Base-by-base conservation (phyloP, 2,797 vertebrate species). In the Coranthus polyacanthus region DNA sequence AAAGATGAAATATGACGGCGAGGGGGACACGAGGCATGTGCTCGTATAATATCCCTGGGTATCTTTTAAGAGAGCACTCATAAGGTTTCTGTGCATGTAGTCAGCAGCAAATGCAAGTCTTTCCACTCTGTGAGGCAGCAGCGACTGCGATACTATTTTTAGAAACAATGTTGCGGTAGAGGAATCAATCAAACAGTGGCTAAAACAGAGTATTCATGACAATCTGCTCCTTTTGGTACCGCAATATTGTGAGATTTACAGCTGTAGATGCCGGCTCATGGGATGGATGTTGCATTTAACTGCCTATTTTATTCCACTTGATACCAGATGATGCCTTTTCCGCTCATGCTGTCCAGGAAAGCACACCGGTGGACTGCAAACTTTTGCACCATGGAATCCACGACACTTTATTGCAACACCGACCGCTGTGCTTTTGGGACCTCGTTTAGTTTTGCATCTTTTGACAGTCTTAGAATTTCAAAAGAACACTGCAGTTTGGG, bases 311-410 rank as follows among this genome's bases (percentile, higher is more conserved):
- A 34, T 39, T 42, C 36, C 60, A 50, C 32, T 61, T 84, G 69
- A 58, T 77, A 65, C 60, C 78, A 64, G 66, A 58, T 32, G 71
- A 72, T 79, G 85, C 52, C 49, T 57, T 70, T 47, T 44, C 20
- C 47, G 32, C 72, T 38, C 16, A n/a, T 17, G 75, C 72, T 83
- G 69, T 68, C 47, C 53, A 70, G 68, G 68, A 79, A 77, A 62
- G 46, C 71, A 12, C 69, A 72, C 79, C 62, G 78, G 52, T 37
- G 73, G 76, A 78, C 68, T 76, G 87, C 81, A 85, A 92, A 92
- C 87, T 94, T 95, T 92, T 84, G 65, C 55, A 37, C 73, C 47
- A 88, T 90, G 93, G 86, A 79, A 71, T 78, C 76, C 52, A 7
- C 59, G 16, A n/a, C 62, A 68, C 75, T 84, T 66, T 41, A 24